Evolutionary conservation across 2,797 vertebrate genomes (phyloP).

Genomic region (Momotus momota): DNA sequence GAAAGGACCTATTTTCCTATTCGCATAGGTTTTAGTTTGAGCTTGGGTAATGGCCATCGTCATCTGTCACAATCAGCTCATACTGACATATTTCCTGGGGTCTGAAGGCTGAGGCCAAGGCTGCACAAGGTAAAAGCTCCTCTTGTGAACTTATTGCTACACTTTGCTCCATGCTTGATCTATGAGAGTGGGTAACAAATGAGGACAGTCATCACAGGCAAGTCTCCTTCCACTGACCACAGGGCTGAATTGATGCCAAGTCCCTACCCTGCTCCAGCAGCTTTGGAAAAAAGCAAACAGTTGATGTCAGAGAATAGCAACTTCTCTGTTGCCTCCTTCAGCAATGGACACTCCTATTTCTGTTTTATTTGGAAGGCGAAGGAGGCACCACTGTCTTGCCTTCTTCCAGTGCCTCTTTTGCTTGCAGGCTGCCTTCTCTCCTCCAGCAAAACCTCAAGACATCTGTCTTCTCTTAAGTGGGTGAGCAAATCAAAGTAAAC

Average conservation of each 20-base stretch:
- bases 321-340: background rate
- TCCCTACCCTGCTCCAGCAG: background rate
- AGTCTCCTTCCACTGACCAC: background rate
- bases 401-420: background rate
- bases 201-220: background rate
- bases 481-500: slow-evolving; percentile 10
- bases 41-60: background rate
- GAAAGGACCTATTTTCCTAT: background rate
- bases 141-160: background rate
- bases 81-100: background rate
- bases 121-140: background rate
- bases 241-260: background rate
- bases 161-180: background rate
- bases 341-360: background rate
- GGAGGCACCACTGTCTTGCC: background rate
- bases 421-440: background rate
- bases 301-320: background rate
- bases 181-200: background rate
- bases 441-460: background rate
- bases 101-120: background rate
- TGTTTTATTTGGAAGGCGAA: background rate
- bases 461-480: background rate
- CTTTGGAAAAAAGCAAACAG: background rate
- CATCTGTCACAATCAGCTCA: background rate
- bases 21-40: background rate